Evolutionary conservation across 2,888 invertebrate genomes (phyloP).

Genomic region (Xanthorhoe designata): DNA sequence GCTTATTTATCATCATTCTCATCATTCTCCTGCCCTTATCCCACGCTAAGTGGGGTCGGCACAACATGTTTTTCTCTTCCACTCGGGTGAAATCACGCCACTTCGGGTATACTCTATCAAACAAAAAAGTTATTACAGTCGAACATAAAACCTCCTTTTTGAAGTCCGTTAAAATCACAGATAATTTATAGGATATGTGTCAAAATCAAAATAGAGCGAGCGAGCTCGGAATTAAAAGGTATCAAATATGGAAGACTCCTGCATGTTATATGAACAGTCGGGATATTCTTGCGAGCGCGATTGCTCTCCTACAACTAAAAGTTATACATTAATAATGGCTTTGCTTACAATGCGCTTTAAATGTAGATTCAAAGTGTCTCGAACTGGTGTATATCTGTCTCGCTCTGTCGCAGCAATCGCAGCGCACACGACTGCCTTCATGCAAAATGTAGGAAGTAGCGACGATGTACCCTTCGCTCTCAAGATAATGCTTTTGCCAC

Average conservation of each 20-base stretch:
- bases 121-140: no score
- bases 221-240: conserved; percentile 81
- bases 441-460: conserved; percentile 78
- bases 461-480: conserved; percentile 69
- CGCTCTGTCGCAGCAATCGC: conserved; percentile 52
- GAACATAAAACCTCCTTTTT: no score
- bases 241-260: conserved; percentile 82
- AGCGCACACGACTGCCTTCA: conserved; percentile 67
- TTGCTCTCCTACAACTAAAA: conserved; percentile 82
- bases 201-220: conserved; percentile 36
- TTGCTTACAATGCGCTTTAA: conserved; percentile 86
- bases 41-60: no score
- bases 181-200: not conserved
- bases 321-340: conserved; percentile 84
- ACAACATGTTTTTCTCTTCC: no score
- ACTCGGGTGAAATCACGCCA: no score
- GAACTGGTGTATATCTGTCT: conserved; percentile 51
- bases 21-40: no score
- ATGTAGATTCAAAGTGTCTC: conserved; percentile 79
- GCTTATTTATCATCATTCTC: no score
- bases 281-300: conserved; percentile 67
- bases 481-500: conserved; percentile 71
- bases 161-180: not conserved
- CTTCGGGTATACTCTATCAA: no score
- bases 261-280: conserved; percentile 81